Conservation (phyloP, 2,113 vertebrate species). For the Tylochromis polylepis region DNA sequence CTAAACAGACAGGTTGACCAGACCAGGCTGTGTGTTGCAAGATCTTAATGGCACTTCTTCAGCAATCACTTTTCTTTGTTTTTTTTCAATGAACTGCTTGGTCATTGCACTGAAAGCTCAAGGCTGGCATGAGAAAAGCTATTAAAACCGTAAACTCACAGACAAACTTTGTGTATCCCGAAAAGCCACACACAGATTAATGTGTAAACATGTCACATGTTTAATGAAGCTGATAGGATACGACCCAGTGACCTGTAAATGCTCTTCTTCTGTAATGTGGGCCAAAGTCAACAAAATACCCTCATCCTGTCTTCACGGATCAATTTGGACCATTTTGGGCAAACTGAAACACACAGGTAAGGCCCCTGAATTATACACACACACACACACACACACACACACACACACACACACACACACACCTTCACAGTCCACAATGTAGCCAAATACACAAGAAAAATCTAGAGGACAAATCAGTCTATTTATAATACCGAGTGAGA, state of each 20-base stretch:
- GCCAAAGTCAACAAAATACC: slow-evolving; percentile 15
- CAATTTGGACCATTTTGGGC: not conserved
- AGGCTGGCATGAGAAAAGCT: not conserved
- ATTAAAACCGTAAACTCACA: not conserved
- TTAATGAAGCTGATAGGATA: slow-evolving; percentile 12
- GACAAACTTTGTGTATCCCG: not conserved
- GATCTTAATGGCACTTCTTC: not conserved
- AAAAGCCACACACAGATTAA: not conserved
- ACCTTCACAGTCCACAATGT: slow-evolving; percentile 13
- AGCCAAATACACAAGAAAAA: slow-evolving; percentile 12
- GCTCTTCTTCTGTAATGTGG: not conserved
- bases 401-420: not conserved
- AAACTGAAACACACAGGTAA: slow-evolving; percentile 3
- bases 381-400: not conserved
- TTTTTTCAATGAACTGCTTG: not conserved
- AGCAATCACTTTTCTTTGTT: not conserved
- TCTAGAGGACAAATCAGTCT: slow-evolving; percentile 21
- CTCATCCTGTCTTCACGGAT: not conserved
- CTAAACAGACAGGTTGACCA: not conserved
- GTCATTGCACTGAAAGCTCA: not conserved
- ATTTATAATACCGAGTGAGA: slow-evolving; percentile 39
- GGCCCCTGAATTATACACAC: not conserved
- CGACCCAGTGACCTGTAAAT: slow-evolving; percentile 23
- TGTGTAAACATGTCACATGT: slow-evolving; percentile 10
- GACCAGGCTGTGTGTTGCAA: not conserved